Conservation (phyloP, 1,140 invertebrate genomes). For the Drosophila ambigua region DNA sequence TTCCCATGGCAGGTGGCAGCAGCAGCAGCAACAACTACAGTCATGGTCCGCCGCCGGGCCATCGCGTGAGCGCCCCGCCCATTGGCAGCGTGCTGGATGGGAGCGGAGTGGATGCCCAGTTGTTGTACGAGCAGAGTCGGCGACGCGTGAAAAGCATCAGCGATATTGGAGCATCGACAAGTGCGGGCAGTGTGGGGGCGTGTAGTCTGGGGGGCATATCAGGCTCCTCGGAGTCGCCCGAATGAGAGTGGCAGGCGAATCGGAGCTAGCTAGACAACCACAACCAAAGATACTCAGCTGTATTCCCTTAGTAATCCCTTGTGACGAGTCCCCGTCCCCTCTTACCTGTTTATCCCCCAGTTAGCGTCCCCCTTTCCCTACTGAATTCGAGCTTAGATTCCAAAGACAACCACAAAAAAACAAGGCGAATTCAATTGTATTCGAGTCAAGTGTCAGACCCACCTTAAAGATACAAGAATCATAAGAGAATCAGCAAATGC, state of each 20-base stretch:
- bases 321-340: slow-evolving; percentile 3
- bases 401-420: background rate
- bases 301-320: slow-evolving; percentile 1
- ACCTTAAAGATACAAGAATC: slow-evolving; percentile 51
- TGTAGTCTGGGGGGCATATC: slow-evolving; percentile 83
- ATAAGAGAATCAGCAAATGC: slow-evolving; percentile 48
- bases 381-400: slow-evolving; percentile 51
- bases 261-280: slow-evolving; percentile 31
- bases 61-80: slow-evolving; percentile 85
- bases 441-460: slow-evolving; percentile 51
- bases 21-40: slow-evolving; percentile 54
- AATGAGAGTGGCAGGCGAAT: slow-evolving; percentile 40
- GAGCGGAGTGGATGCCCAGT: slow-evolving; percentile 47
- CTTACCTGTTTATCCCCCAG: background rate
- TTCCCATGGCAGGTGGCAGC: slow-evolving; percentile 58
- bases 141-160: slow-evolving; percentile 89
- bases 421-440: slow-evolving; percentile 31
- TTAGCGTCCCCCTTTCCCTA: slow-evolving; percentile 5
- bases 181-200: slow-evolving; percentile 65
- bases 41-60: slow-evolving; percentile 66
- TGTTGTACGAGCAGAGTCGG: slow-evolving; percentile 85
- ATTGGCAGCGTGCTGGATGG: slow-evolving; percentile 65
- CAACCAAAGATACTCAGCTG: slow-evolving; percentile 64
- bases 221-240: slow-evolving; percentile 71
- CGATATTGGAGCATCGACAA: slow-evolving; percentile 87